phyloP scores from a whole-genome alignment of 2,797 vertebrate species.

The Petrocephalus sullivani region DNA sequence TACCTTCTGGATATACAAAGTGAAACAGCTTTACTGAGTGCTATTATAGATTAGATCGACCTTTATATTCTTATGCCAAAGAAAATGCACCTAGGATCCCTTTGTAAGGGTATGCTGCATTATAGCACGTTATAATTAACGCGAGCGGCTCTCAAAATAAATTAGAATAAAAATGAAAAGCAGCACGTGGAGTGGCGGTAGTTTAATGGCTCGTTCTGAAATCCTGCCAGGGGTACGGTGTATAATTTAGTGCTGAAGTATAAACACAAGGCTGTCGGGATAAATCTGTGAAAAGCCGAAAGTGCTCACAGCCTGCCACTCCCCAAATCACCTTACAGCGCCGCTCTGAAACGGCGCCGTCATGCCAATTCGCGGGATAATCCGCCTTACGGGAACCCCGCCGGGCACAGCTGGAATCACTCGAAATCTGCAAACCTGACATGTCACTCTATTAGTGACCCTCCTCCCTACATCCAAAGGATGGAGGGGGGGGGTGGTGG shows the following conservation, averaged over 20 bases:
- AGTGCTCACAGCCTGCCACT: not conserved
- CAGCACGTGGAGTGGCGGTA: not conserved
- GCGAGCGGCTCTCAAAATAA: not conserved
- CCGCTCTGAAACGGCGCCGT: not conserved
- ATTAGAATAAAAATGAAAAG: not conserved
- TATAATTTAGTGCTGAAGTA: not conserved
- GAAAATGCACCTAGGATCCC: not conserved
- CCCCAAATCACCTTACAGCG: not conserved
- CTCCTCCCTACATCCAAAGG: not conserved
- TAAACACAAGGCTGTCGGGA: constrained; percentile 4
- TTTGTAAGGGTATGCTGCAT: not conserved
- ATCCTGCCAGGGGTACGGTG: not conserved
- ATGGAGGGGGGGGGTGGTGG: too few species aligned
- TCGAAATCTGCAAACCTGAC: not conserved
- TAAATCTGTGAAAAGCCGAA: not conserved
- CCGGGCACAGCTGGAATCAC: not conserved
- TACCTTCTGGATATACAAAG: not conserved
- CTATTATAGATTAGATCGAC: not conserved
- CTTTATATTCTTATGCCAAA: not conserved
- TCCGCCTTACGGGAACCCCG: not conserved
- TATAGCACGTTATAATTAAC: not conserved
- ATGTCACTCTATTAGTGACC: not conserved
- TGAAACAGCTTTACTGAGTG: not conserved
- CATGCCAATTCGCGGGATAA: not conserved
- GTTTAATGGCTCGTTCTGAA: not conserved